Evolutionary conservation across 2,113 vertebrate species (phyloP), one percentile per base, ranked within the genome.

Genomic region (Melospiza georgiana): DNA sequence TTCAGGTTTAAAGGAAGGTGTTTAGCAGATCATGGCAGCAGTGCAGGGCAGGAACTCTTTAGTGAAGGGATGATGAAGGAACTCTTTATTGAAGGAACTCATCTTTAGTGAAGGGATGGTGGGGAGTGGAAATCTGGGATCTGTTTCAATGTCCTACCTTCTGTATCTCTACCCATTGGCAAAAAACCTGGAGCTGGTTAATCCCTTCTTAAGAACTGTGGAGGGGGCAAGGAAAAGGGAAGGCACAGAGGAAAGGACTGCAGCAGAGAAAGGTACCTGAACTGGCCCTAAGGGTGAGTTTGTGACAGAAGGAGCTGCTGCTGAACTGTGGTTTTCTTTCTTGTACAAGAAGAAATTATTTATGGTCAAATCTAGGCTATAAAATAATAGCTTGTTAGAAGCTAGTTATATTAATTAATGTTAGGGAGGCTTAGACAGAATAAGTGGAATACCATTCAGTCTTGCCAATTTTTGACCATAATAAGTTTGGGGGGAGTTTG

Each of bases 401-500:
- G 15, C 6, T 67, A 55, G 19, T 55, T 77, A 12, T 35, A 13
- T 33, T 63, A 78, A 51, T 33, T 87, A 44, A 51, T 16, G 3
- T 41, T 49, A n/a, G 9, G 11, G 20, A 16, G 1, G 3, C 35
- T 84, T 78, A 75, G 43, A 10, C 3, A 4, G 35, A 41, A 31
- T 43, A 58, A 17, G 14, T 31, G 5, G 24, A 54, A 74, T 65
- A 52, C 6, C 2, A 15, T 37, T 61, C 43, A 68, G 41, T 35
- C 12, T 46, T 84, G 35, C 4, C 3, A 15, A 4, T 52, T 82
- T 84, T 85, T 55, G 41, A 24, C 27, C 3, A 7, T 15, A 52
- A 5, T 23, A 55, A 41, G 0, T 31, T 25, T 41, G 12, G 8
- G 5, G 2, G 0, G 4, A 7, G 5, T 5, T 19, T 22, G 6